Evolutionary conservation across 2,797 vertebrate species (phyloP).

Genomic region (Falco naumanni): DNA sequence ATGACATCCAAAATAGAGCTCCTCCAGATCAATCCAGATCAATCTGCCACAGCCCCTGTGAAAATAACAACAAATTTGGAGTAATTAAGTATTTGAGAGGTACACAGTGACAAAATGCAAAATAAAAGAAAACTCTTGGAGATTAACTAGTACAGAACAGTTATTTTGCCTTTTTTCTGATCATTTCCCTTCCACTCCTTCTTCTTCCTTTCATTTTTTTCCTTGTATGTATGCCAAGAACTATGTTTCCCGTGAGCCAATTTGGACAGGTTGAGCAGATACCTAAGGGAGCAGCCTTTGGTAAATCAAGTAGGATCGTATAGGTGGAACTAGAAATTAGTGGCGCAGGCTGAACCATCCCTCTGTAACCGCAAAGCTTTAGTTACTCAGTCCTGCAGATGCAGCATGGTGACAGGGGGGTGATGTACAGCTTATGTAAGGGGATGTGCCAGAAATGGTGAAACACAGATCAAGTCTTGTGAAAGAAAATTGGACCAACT

Average conservation of each 20-base stretch:
- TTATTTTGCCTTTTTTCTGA: not conserved
- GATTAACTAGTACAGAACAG: not conserved
- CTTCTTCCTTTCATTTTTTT: not conserved
- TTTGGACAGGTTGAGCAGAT: not conserved
- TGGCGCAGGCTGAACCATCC: not conserved
- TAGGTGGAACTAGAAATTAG: not conserved
- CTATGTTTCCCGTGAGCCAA: not conserved
- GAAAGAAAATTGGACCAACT: constrained; percentile 15
- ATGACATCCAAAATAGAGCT: not conserved
- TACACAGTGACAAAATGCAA: not conserved
- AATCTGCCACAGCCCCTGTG: not conserved
- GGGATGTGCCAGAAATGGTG: not conserved
- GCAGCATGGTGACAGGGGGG: not conserved
- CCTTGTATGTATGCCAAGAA: not conserved
- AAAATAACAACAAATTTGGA: not conserved
- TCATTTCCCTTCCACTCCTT: not conserved
- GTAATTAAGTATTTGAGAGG: not conserved
- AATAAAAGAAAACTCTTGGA: not conserved
- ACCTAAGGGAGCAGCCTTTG: not conserved
- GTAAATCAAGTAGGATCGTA: not conserved
- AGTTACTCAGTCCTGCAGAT: not conserved
- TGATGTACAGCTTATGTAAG: not conserved
- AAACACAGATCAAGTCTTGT: not conserved
- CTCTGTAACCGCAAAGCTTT: not conserved
- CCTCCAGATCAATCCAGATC: not conserved